These are phyloP conservation scores for Melanchra persicariae DNA, from an alignment of 2,888 invertebrate species.

Conservation along the genomic window DNA sequence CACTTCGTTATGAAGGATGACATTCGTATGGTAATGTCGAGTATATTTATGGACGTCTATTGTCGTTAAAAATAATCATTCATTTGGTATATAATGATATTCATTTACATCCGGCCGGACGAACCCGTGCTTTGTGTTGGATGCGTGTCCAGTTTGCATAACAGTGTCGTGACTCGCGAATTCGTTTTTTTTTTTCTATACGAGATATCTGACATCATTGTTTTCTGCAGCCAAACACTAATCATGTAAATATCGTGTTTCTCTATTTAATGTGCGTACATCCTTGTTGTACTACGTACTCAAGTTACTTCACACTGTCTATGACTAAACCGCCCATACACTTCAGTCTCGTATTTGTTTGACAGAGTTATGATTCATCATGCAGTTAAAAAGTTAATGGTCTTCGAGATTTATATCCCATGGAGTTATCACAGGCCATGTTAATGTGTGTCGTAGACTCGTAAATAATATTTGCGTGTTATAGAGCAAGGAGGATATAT, in stretches of 20 bases:
- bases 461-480: constrained; percentile 55
- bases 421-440: constrained; percentile 25
- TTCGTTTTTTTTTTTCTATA: constrained; percentile 37
- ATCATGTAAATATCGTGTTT: constrained; percentile 41
- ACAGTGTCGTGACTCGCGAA: constrained; percentile 69
- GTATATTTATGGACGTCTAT: constrained; percentile 67
- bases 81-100: constrained; percentile 68
- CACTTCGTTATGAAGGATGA: constrained; percentile 56
- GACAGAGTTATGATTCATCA: constrained; percentile 50
- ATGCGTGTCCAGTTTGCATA: constrained; percentile 86
- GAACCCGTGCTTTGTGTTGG: constrained; percentile 61
- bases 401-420: constrained; percentile 38
- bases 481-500: constrained; percentile 31
- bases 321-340: constrained; percentile 46
- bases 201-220: constrained; percentile 42
- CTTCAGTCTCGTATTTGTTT: constrained; percentile 49
- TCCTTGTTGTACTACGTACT: constrained; percentile 46
- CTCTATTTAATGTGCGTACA: constrained; percentile 42
- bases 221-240: constrained; percentile 37
- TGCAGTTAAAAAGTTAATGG: constrained; percentile 56
- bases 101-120: constrained; percentile 86
- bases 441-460: constrained; percentile 6
- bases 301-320: constrained; percentile 23
- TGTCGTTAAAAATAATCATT: constrained; percentile 82
- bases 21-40: constrained; percentile 79